A percentile compares a stretch with the other conserved stretches of the same genome.
Conservation (phyloP, 2,888 invertebrate species). For the Proisotoma minuta region DNA sequence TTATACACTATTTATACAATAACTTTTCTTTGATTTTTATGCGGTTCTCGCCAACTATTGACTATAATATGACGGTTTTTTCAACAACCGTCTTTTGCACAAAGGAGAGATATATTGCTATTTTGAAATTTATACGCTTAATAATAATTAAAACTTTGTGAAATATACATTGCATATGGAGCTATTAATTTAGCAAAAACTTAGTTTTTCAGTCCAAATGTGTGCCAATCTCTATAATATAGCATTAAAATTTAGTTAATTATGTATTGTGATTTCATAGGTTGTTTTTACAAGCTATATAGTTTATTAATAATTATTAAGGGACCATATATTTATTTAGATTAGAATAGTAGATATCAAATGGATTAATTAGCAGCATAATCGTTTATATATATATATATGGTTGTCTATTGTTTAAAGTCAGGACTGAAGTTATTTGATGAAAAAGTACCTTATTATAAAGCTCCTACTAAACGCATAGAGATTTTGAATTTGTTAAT, state of each 20-base stretch:
- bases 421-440: no score
- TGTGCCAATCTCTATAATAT: background rate
- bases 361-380: no score
- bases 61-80: conserved; percentile 1
- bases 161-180: background rate
- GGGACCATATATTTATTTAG: conserved; percentile 1
- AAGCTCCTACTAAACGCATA: no score
- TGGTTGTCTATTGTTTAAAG: no score
- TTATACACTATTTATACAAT: background rate
- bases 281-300: background rate
- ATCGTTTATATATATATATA: no score
- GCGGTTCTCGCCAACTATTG: no score
- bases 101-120: background rate
- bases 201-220: background rate
- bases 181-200: background rate
- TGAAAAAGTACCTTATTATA: no score
- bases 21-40: no score
- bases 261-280: background rate
- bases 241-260: background rate
- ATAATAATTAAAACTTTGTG: background rate
- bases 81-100: background rate
- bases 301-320: background rate
- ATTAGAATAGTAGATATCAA: no score
- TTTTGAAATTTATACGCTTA: conserved; percentile 4
- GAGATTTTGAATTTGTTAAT: no score